Percentiles rank a stretch among this genome's conserved stretches.
phyloP scores from a whole-genome alignment of 2,113 vertebrate species.

The Macrotus californicus region DNA sequence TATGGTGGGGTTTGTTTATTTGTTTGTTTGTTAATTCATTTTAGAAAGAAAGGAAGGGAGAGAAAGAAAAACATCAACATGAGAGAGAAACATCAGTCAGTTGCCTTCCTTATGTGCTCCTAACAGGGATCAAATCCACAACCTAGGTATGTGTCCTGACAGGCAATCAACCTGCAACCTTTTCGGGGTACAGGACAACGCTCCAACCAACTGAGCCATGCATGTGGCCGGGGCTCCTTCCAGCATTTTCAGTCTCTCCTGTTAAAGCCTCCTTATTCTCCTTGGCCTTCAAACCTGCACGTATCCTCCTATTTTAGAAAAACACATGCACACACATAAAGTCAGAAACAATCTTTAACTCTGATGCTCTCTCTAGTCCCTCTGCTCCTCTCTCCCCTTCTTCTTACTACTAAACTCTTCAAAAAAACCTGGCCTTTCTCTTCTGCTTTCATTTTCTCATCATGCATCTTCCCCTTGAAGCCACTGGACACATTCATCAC shows the following conservation, averaged over 20 bases:
- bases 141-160: no score
- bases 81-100: no score
- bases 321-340: neutral
- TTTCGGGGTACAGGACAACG: no score
- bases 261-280: neutral
- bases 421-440: neutral
- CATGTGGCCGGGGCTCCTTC: neutral
- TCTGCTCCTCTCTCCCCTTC: neutral
- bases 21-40: no score
- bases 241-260: neutral
- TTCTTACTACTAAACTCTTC: neutral
- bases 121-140: no score
- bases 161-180: no score
- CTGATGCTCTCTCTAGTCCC: neutral
- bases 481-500: neutral
- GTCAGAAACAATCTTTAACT: neutral
- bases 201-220: no score
- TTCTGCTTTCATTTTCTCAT: neutral
- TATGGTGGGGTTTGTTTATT: no score
- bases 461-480: neutral
- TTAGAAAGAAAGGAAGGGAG: no score
- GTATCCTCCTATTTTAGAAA: conserved; percentile 6
- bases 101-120: no score
- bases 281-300: neutral
- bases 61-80: no score